phyloP scores from a whole-genome alignment of 2,113 vertebrate genomes.

The Ornithorhynchus anatinus region DNA sequence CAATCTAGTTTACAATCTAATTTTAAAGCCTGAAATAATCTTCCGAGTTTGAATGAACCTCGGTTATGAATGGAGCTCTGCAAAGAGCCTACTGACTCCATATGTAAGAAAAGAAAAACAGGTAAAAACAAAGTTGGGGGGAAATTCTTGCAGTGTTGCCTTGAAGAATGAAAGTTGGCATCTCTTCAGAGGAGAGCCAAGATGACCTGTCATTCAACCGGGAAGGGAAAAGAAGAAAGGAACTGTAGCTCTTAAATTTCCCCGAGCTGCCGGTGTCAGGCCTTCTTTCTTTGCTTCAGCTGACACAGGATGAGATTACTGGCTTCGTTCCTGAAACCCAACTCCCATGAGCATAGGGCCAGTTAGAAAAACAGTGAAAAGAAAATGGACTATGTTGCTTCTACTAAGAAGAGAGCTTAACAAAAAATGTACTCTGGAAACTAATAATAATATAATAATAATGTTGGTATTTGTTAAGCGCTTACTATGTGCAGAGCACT shows the following conservation, averaged over 20 bases:
- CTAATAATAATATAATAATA: too few relatives aligned
- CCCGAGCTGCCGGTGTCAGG: slow-evolving; percentile 2
- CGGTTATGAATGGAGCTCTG: too few relatives aligned
- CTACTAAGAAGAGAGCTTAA: slow-evolving; percentile 26
- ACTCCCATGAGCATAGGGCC: slow-evolving; percentile 7
- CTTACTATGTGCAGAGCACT: too few relatives aligned
- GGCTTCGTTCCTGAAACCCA: slow-evolving; percentile 23
- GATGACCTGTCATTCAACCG: background rate
- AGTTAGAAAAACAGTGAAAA: slow-evolving; percentile 15
- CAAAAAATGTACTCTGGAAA: too few relatives aligned
- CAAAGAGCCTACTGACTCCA: too few relatives aligned
- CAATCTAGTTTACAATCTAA: too few relatives aligned
- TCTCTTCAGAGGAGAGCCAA: background rate
- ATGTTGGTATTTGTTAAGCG: too few relatives aligned
- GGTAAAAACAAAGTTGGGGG: slow-evolving; percentile 1
- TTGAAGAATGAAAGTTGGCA: background rate
- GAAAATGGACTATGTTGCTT: slow-evolving; percentile 34
- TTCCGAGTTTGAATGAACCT: too few relatives aligned
- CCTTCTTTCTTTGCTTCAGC: slow-evolving; percentile 18
- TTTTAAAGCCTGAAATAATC: too few relatives aligned
- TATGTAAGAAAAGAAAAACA: background rate
- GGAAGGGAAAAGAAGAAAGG: background rate
- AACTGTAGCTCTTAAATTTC: background rate
- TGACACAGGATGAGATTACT: slow-evolving; percentile 27
- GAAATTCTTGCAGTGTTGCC: background rate